Base-by-base conservation (phyloP, 2,113 vertebrate species). In the Ameiurus melas region DNA sequence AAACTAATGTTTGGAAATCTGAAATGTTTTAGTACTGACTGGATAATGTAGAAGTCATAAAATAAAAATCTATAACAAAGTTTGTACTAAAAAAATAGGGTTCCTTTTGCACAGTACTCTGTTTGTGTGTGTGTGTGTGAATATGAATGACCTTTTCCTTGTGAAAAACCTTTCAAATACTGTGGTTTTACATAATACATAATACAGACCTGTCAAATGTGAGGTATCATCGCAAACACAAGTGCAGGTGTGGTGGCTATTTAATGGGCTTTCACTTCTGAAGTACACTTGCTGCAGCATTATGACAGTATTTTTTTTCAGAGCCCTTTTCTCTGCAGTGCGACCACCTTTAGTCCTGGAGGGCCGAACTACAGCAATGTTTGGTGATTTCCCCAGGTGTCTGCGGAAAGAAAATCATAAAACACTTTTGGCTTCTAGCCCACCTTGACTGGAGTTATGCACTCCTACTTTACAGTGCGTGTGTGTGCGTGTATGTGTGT, bases 401-500 rank as follows among this genome's bases (percentile, higher is more conserved):
- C 77, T 55, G 7, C 4, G 8, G 0, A 80, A 55, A 4, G 17
- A 82, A 47, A 36, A 82, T 60, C 20, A 22, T 58, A 53, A 33
- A 36, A 58, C 51, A 33, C 17, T 30, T 8, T 53, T 86, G 4
- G 20, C 9, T 73, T 73, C 6, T 77, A 77, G 20, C 22, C 5
- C 27, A 55, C 5, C 2, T 53, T 39, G 20, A 53, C 19, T 81
- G 22, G 9, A 86, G 2, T 55, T 87, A 12, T 39, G 39, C 53
- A 84, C 10, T 62, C 70, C 51, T 75, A n/a, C 86, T 70, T 33
- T 57, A 20, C 19, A 47, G 43, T 27, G 87, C 64, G 87, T 90
- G 89, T 89, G 86, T 14, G 62, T 62, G 53, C 25, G 36, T 85
- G 58, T 51, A 9, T n/a, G 88, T 90, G 88, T 89, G 86, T 91